phyloP scores from a whole-genome alignment of 2,888 invertebrate species.

The Pheosia tremula region DNA sequence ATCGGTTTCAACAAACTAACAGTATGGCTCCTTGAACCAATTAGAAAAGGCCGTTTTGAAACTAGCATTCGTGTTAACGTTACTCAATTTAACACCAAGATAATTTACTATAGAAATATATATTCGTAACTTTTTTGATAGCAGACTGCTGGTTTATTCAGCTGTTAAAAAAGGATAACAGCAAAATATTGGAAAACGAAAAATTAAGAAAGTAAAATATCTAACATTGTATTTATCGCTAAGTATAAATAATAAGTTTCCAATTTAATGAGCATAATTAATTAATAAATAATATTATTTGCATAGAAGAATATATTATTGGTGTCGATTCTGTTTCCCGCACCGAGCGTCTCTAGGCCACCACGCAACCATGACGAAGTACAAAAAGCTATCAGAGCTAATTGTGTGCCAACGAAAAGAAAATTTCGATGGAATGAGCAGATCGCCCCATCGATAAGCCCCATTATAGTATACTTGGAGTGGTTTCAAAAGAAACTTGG shows the following conservation, averaged over 20 bases:
- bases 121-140: constrained; percentile 7
- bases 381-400: constrained; percentile 79
- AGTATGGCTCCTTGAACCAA: constrained; percentile 60
- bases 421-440: constrained; percentile 69
- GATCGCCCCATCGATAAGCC: constrained; percentile 70
- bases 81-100: constrained; percentile 17
- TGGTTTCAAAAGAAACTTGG: constrained; percentile 61
- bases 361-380: constrained; percentile 68
- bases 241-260: too few species aligned
- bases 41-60: constrained; percentile 50
- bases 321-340: constrained; percentile 29
- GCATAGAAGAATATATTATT: background rate
- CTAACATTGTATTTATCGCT: too few species aligned
- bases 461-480: constrained; percentile 72
- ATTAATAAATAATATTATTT: too few species aligned
- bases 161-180: too few species aligned
- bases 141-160: too few species aligned
- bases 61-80: constrained; percentile 24
- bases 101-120: constrained; percentile 21
- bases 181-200: too few species aligned
- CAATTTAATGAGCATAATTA: too few species aligned
- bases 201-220: too few species aligned
- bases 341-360: constrained; percentile 24
- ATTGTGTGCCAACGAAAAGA: constrained; percentile 78
- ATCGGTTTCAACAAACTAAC: constrained; percentile 52